Percentiles rank a stretch among this genome's conserved stretches.
Evolutionary conservation across 2,888 invertebrate species (phyloP).

Genomic region (Xanthia togata): DNA sequence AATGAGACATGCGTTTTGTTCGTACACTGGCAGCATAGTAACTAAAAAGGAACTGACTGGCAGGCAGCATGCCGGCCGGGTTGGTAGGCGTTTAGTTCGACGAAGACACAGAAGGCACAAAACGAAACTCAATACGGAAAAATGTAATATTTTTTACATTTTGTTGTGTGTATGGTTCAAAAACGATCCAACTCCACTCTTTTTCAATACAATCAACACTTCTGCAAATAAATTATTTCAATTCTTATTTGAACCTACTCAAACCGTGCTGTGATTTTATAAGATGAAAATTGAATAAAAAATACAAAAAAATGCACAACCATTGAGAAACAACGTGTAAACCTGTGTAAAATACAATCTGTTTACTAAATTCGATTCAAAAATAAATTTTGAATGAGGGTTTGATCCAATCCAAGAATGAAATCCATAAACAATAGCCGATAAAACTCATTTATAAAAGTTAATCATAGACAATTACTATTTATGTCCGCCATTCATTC

Average conservation of each 20-base stretch:
- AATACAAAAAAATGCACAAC: neutral
- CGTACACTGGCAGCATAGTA: neutral
- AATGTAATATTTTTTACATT: too few relatives aligned
- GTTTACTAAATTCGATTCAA: neutral
- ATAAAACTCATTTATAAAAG: slow-evolving; percentile 71
- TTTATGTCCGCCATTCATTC: slow-evolving; percentile 90
- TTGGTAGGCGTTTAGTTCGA: neutral
- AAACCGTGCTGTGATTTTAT: neutral
- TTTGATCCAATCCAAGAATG: slow-evolving; percentile 18
- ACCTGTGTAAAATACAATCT: neutral
- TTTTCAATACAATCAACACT: neutral
- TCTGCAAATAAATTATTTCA: too few relatives aligned
- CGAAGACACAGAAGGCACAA: too few relatives aligned
- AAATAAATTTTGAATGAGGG: neutral
- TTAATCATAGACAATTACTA: slow-evolving; percentile 88
- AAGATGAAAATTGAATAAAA: neutral
- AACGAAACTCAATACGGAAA: neutral
- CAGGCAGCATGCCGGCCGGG: too few relatives aligned
- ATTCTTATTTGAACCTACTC: too few relatives aligned
- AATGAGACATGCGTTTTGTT: slow-evolving; percentile 17
- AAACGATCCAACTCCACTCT: too few relatives aligned
- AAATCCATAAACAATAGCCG: slow-evolving; percentile 71
- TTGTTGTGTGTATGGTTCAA: neutral
- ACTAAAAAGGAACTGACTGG: too few relatives aligned
- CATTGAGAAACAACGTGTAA: neutral